Conservation (phyloP, 1,140 invertebrate genomes). For the Apolygus lucorum region DNA sequence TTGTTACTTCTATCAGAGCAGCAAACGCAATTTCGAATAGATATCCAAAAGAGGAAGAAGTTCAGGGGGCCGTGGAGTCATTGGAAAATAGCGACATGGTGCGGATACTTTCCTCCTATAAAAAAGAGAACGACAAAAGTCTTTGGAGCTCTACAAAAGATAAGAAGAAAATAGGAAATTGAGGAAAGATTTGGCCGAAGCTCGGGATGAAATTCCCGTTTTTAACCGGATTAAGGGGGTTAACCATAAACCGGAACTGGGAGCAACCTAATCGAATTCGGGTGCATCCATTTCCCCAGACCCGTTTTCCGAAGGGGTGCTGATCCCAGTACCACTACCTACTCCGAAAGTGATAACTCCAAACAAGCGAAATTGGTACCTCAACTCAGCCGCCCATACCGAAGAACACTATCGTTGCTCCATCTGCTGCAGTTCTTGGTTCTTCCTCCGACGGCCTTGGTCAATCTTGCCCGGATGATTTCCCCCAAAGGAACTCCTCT, state of each 20-base stretch:
- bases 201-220: not conserved
- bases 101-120: not conserved
- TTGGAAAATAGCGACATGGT: not conserved
- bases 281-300: not conserved
- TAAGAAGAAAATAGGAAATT: not conserved
- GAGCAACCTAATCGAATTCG: not conserved
- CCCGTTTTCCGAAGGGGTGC: not conserved
- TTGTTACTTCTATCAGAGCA: not conserved
- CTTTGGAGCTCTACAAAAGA: not conserved
- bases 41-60: too few relatives aligned
- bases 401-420: not conserved
- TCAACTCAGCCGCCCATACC: not conserved
- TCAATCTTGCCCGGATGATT: not conserved
- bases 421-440: not conserved
- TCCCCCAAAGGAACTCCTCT: not conserved
- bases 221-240: not conserved
- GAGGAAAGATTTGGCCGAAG: not conserved
- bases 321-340: not conserved
- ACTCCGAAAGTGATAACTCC: not conserved
- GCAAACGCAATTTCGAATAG: not conserved
- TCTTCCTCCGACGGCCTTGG: not conserved
- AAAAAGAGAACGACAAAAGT: not conserved
- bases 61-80: not conserved
- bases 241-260: not conserved
- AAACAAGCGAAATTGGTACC: not conserved